These are phyloP conservation scores for Leptinotarsa juncta DNA, from an alignment of 2,888 invertebrate species.

Conservation along the genomic window DNA sequence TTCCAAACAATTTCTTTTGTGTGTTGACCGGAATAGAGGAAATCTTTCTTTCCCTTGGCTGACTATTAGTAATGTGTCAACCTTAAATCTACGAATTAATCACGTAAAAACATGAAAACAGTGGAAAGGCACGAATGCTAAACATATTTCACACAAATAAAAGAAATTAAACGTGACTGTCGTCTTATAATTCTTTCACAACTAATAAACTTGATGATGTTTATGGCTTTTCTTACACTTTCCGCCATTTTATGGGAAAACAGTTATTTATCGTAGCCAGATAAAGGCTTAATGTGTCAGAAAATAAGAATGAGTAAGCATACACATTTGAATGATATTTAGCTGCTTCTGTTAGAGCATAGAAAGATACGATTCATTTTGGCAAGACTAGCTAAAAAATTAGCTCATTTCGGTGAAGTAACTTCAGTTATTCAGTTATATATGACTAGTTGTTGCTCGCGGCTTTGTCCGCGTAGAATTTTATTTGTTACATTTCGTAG, in stretches of 20 bases:
- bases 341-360: no score
- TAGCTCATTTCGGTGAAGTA: no score
- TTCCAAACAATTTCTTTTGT: no score
- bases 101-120: constrained; percentile 24
- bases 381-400: no score
- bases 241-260: not conserved
- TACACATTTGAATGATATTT: no score
- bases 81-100: constrained; percentile 28
- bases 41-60: not conserved
- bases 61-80: constrained; percentile 5
- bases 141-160: constrained; percentile 39
- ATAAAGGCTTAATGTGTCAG: not conserved
- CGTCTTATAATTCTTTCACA: constrained; percentile 42
- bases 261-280: not conserved
- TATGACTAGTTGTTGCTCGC: no score
- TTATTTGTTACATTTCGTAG: no score
- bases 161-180: constrained; percentile 40
- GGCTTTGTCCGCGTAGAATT: no score
- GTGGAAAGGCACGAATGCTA: constrained; percentile 33
- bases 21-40: not conserved
- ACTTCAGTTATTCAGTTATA: no score
- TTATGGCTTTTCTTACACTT: constrained; percentile 38
- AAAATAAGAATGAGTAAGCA: no score
- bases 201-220: constrained; percentile 42
- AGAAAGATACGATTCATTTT: no score